Percentiles rank a stretch among this genome's conserved stretches.
These are phyloP conservation scores for Acrocephalus scirpaceus DNA, from an alignment of 2,797 vertebrate genomes.

Conservation along the genomic window DNA sequence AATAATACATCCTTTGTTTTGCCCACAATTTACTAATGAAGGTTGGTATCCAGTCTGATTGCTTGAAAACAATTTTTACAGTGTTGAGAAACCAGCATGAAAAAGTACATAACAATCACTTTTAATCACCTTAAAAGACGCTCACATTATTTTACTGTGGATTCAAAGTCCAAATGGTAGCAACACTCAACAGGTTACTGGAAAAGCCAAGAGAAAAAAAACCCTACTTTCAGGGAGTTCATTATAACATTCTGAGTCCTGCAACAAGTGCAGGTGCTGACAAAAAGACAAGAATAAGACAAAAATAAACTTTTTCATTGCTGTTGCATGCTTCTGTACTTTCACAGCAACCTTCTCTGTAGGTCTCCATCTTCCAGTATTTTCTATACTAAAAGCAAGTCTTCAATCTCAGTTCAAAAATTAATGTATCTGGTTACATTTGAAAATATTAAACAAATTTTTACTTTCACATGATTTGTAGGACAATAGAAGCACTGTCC, in stretches of 20 bases:
- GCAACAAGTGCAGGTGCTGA: background rate
- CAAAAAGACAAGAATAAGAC: background rate
- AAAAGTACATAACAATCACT: background rate
- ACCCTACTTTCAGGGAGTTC: background rate
- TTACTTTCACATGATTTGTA: background rate
- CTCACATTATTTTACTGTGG: background rate
- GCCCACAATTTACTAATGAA: background rate
- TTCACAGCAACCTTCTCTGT: background rate
- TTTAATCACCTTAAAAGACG: background rate
- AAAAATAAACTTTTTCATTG: background rate
- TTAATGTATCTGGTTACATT: background rate
- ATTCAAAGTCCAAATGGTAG: background rate
- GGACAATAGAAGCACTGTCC: background rate
- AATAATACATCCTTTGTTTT: conserved; percentile 4
- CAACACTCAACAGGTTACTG: background rate
- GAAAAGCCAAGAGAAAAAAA: background rate
- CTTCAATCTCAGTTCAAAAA: background rate
- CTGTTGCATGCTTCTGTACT: background rate
- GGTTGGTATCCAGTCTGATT: background rate
- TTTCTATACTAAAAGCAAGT: background rate
- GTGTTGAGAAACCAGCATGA: background rate
- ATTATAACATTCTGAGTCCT: background rate
- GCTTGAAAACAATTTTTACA: conserved; percentile 9
- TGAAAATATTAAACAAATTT: background rate
- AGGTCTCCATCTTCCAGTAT: background rate